These are phyloP conservation scores for Nasonia longicornis DNA, from an alignment of 1,140 invertebrate genomes.

Conservation along the genomic window DNA sequence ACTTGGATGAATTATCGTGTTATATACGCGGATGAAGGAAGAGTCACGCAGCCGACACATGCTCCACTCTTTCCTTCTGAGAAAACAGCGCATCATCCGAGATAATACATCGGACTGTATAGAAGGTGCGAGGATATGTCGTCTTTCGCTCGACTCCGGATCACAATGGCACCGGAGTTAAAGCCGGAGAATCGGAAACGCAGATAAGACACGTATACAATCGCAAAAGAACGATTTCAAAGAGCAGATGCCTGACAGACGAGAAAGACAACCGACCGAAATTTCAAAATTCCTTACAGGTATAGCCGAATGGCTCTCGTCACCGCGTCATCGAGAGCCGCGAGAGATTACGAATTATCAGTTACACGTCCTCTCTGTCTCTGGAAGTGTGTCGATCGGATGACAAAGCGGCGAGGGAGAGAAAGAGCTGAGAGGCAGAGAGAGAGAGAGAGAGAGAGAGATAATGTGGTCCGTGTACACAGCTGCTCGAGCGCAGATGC, in stretches of 20 bases:
- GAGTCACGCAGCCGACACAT: too few relatives aligned
- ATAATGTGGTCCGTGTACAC: conserved; percentile 64
- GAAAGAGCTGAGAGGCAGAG: conserved; percentile 41
- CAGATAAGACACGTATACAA: not conserved
- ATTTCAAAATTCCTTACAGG: not conserved
- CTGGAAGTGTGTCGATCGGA: conserved; percentile 52
- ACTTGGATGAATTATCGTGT: too few relatives aligned
- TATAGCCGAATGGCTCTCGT: not conserved
- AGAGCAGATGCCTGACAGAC: too few relatives aligned
- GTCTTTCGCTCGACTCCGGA: not conserved
- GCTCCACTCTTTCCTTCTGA: not conserved
- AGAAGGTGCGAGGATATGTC: not conserved
- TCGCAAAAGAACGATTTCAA: too few relatives aligned
- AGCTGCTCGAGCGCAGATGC: conserved; percentile 64
- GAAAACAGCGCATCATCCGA: not conserved
- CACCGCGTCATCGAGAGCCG: not conserved
- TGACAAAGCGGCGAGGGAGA: conserved; percentile 54
- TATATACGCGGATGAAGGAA: too few relatives aligned
- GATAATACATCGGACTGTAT: not conserved
- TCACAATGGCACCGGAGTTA: too few relatives aligned
- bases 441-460: conserved; percentile 46
- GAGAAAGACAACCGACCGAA: not conserved
- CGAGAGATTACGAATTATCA: conserved; percentile 27
- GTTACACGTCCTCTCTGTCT: conserved; percentile 8
- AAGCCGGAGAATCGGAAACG: not conserved